Evolutionary conservation across 2,888 invertebrate genomes (phyloP).

Genomic region (Caenorhabditis sp.): DNA sequence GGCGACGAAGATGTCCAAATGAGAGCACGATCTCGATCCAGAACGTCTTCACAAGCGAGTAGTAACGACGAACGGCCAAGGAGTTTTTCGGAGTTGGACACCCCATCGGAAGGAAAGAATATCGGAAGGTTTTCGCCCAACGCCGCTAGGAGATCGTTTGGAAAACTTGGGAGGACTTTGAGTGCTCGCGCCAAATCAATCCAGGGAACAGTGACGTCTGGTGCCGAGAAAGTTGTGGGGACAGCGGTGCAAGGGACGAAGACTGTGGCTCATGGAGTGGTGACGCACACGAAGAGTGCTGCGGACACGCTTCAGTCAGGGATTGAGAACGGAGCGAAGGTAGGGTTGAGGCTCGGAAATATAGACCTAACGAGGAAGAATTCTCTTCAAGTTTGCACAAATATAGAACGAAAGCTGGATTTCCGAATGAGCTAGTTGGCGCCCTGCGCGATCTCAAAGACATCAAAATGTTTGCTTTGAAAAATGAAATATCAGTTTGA

Average conservation of each 20-base stretch:
- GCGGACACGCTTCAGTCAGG: conserved; percentile 82
- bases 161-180: conserved; percentile 78
- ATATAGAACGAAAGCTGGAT: no score
- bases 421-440: no score
- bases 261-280: conserved; percentile 82
- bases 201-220: conserved; percentile 80
- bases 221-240: conserved; percentile 78
- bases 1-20: conserved; percentile 59
- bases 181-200: conserved; percentile 80
- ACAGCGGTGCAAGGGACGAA: conserved; percentile 80
- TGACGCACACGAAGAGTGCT: conserved; percentile 83
- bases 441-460: no score
- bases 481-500: not conserved
- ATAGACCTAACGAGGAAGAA: no score
- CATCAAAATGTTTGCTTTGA: no score
- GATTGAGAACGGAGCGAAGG: conserved; percentile 81
- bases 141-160: conserved; percentile 81
- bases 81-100: conserved; percentile 76
- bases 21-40: conserved; percentile 49
- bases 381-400: no score
- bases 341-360: no score
- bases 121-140: conserved; percentile 79
- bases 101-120: conserved; percentile 64
- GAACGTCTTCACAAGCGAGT: conserved; percentile 57
- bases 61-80: conserved; percentile 70